Conservation (phyloP, 2,888 invertebrate species). For the Meiosimyza decipiens region DNA sequence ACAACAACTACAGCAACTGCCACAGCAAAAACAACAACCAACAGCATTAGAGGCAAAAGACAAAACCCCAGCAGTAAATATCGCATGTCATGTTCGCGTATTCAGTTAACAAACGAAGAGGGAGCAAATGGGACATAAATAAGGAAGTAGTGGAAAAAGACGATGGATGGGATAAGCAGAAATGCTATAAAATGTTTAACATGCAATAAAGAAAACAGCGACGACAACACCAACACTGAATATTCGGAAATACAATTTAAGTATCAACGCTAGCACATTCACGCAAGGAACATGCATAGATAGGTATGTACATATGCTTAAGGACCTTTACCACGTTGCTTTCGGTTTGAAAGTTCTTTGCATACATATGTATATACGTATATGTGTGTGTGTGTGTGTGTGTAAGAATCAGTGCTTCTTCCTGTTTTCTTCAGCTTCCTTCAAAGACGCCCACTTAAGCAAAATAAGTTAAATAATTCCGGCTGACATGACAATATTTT, state of each 20-base stretch:
- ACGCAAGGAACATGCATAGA: too few relatives aligned
- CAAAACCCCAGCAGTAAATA: constrained; percentile 26
- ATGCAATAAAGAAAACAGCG: constrained; percentile 28
- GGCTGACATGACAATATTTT: constrained; percentile 23
- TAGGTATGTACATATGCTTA: too few relatives aligned
- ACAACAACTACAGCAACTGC: constrained; percentile 1
- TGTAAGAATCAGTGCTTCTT: not conserved
- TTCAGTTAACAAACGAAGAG: constrained; percentile 6
- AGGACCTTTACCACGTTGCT: too few relatives aligned
- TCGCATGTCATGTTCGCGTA: constrained; percentile 33
- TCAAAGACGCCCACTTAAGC: constrained; percentile 28
- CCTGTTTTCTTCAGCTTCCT: not conserved
- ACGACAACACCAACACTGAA: constrained; percentile 2
- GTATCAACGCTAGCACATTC: not conserved
- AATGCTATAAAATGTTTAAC: constrained; percentile 25
- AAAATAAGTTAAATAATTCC: constrained; percentile 35
- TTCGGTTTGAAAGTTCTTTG: too few relatives aligned
- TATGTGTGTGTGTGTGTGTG: too few relatives aligned
- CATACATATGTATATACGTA: too few relatives aligned
- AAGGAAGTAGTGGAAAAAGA: too few relatives aligned
- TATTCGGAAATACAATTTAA: too few relatives aligned
- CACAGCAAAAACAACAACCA: not conserved
- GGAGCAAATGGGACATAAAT: not conserved
- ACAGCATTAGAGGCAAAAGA: not conserved
- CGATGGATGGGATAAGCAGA: too few relatives aligned